Base-by-base conservation (phyloP, 2,888 invertebrate species). In the Hydroisotoma schaefferi region DNA sequence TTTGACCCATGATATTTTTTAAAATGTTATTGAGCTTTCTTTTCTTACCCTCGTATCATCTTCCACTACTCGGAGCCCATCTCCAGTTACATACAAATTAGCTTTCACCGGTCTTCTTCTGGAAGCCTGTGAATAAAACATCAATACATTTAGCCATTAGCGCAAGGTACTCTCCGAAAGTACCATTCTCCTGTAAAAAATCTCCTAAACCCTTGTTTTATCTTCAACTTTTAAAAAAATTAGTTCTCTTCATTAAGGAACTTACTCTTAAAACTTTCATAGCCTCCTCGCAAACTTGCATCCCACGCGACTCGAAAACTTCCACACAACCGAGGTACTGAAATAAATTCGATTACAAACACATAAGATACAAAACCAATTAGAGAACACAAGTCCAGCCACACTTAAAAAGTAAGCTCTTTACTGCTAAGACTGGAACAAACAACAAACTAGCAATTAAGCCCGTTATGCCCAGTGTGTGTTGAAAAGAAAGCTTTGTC, bases 241-340 rank as follows among this genome's bases (percentile, higher is more conserved):
- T n/a, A n/a, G n/a, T n/a, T n/a, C n/a, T n/a, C n/a, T n/a, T n/a
- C 33, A 10, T 33, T 15, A 33, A 33, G 15, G 10, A 54, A 73
- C 87, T 85, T 78, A 94, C 94, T 82, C 94, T 85, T 67, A 99
- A 84, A 70, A 94, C 91, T 83, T 97, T 98, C 66, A 99, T 84
- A 53, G 99, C 99, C 79, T 97, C 97, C 79, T 99, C 99, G 81
- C 99, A 99, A 63, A 98, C 94, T 80, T 95, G 94, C 95, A 99
- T 99, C 52, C 99, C 99, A 75, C 99, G 84, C 8, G 97, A 97
- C 80, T 99, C 99, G 80, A 94, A 98, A 38, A 99, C 99, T 81
- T 99, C 99, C 49, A 98, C 94, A 78, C 97, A 95, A 69, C 99
- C 99, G 76, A 99, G 83, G 80, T 99, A 99, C 84, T 86, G 79